Conservation (phyloP, 2,797 vertebrate genomes). For the Meda fulgida region DNA sequence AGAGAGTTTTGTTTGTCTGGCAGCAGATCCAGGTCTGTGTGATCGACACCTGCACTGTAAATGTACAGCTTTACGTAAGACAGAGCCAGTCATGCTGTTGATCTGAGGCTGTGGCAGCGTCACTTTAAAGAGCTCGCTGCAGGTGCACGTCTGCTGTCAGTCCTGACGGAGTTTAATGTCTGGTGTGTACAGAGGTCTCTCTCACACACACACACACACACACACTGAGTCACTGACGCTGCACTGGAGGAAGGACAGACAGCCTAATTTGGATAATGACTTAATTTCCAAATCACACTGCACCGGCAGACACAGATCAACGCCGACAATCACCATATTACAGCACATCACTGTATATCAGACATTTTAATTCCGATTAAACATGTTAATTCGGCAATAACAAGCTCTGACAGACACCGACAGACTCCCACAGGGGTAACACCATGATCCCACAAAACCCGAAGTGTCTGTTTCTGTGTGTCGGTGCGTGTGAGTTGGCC, state of each 20-base stretch:
- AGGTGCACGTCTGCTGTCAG: conserved; percentile 56
- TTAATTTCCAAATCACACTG: neutral
- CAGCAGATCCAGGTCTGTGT: conserved; percentile 50
- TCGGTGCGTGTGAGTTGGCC: too few species aligned
- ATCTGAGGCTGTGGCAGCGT: conserved; percentile 48
- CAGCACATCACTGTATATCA: too few species aligned
- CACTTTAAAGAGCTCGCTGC: conserved; percentile 33
- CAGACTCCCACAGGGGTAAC: too few species aligned
- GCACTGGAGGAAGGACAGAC: neutral
- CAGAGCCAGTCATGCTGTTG: conserved; percentile 47
- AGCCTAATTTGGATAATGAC: neutral
- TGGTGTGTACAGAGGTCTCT: too few species aligned
- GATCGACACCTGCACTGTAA: conserved; percentile 58
- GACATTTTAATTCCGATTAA: too few species aligned
- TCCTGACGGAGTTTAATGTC: conserved; percentile 46
- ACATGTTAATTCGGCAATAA: too few species aligned
- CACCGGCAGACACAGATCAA: too few species aligned
- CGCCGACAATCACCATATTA: too few species aligned
- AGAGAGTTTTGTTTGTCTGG: conserved; percentile 55
- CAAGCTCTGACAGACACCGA: too few species aligned
- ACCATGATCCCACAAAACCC: too few species aligned
- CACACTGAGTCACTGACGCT: neutral
- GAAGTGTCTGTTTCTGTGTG: too few species aligned
- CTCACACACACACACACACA: neutral
- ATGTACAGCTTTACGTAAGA: conserved; percentile 53